phyloP scores from a whole-genome alignment of 2,797 vertebrate genomes.

The Notoglanidium macrostoma region DNA sequence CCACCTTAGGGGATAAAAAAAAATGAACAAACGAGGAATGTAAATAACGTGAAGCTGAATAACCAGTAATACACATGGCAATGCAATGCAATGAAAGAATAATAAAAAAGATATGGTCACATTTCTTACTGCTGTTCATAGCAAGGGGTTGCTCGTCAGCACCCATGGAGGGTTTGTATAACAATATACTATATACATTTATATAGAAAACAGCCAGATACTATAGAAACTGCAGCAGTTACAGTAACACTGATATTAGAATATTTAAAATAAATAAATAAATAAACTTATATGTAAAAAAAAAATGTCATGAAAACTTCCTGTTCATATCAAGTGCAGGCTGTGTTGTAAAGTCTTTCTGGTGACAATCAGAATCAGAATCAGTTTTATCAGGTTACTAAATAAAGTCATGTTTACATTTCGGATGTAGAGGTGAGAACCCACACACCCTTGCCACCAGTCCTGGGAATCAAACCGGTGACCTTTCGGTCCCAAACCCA shows the following conservation, averaged over 20 bases:
- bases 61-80: neutral
- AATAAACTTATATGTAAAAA: neutral
- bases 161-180: neutral
- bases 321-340: neutral
- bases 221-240: neutral
- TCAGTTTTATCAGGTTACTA: too few relatives aligned
- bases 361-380: constrained; percentile 29
- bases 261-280: neutral
- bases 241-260: neutral
- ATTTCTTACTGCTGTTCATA: neutral
- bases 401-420: too few relatives aligned
- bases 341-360: neutral
- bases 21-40: neutral
- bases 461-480: too few relatives aligned
- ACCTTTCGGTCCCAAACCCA: too few relatives aligned
- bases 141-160: neutral
- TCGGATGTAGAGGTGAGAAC: too few relatives aligned
- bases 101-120: neutral
- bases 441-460: too few relatives aligned
- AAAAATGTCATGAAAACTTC: neutral
- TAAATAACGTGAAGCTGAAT: neutral
- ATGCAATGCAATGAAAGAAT: neutral
- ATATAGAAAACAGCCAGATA: neutral
- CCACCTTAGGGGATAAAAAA: constrained; percentile 77
- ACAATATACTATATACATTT: neutral